Conservation (phyloP, 2,888 invertebrate species). For the Nesidiocoris tenuis region DNA sequence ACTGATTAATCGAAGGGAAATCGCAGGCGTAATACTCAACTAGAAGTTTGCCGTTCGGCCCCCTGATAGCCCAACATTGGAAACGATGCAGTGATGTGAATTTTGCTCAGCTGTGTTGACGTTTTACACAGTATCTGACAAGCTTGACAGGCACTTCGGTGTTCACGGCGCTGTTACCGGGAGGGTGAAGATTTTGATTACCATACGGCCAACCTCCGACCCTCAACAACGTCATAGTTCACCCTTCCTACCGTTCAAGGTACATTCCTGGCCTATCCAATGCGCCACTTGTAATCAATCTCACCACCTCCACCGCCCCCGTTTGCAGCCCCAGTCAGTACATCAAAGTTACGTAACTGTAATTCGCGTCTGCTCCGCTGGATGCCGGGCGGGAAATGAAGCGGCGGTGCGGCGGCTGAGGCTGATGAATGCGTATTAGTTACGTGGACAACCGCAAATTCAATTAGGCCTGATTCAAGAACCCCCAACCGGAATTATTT, state of each 20-base stretch:
- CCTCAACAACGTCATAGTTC: slow-evolving; percentile 1
- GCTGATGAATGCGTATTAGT: slow-evolving; percentile 36
- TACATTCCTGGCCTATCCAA: not conserved
- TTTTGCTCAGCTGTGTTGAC: too few relatives aligned
- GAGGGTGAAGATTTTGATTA: slow-evolving; percentile 29
- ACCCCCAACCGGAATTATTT: not conserved
- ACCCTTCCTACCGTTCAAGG: not conserved
- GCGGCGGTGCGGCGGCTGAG: not conserved
- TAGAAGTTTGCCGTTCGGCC: too few relatives aligned
- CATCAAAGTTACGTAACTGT: slow-evolving; percentile 33
- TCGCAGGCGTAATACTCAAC: too few relatives aligned
- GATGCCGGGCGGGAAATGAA: too few relatives aligned
- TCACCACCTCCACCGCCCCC: slow-evolving; percentile 14
- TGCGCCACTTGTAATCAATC: slow-evolving; percentile 33
- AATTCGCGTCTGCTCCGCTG: slow-evolving; percentile 14
- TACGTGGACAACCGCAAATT: slow-evolving; percentile 28
- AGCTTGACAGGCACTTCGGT: not conserved
- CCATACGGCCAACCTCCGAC: slow-evolving; percentile 5
- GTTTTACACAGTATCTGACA: too few relatives aligned
- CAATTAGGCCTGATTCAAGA: slow-evolving; percentile 23
- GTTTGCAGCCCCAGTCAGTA: not conserved
- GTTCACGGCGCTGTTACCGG: not conserved
- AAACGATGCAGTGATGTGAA: too few relatives aligned
- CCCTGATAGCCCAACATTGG: too few relatives aligned
- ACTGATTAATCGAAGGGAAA: too few relatives aligned